A percentile compares a stretch with the other conserved stretches of the same genome.
These are phyloP conservation scores for Platycnemis pennipes DNA, from an alignment of 2,888 invertebrate species.

Conservation along the genomic window DNA sequence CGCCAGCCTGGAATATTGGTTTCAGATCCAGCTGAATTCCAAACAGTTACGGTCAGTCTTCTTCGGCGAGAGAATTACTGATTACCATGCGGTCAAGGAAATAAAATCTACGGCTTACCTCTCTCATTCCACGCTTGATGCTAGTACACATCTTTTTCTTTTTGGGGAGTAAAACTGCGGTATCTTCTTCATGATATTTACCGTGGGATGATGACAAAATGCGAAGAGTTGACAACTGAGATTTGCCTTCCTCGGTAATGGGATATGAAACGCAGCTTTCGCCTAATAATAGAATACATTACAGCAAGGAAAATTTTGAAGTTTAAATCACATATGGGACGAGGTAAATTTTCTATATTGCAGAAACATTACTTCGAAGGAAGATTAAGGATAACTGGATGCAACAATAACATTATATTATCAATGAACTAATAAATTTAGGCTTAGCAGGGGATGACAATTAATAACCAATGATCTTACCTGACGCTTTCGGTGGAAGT, in stretches of 20 bases:
- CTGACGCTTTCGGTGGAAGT: neutral
- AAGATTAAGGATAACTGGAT: no score
- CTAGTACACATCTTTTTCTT: neutral
- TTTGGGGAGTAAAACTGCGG: neutral
- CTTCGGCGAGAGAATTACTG: no score
- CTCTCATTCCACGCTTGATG: neutral
- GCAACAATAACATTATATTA: no score
- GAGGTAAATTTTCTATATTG: no score
- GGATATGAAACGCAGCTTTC: neutral
- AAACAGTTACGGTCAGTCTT: no score
- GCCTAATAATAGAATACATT: neutral
- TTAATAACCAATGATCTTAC: neutral
- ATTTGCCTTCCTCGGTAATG: neutral
- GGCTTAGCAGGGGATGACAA: neutral
- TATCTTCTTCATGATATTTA: neutral
- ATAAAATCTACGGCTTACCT: neutral
- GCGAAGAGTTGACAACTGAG: neutral
- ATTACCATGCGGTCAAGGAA: no score
- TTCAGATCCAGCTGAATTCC: no score
- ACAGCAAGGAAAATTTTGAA: no score
- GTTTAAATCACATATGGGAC: no score
- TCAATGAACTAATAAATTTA: neutral
- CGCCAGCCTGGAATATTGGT: no score
- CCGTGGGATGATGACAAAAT: neutral
- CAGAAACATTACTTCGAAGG: no score